Evolutionary conservation across 2,797 vertebrate genomes (phyloP).

Genomic region (Cirrhinus mrigala): DNA sequence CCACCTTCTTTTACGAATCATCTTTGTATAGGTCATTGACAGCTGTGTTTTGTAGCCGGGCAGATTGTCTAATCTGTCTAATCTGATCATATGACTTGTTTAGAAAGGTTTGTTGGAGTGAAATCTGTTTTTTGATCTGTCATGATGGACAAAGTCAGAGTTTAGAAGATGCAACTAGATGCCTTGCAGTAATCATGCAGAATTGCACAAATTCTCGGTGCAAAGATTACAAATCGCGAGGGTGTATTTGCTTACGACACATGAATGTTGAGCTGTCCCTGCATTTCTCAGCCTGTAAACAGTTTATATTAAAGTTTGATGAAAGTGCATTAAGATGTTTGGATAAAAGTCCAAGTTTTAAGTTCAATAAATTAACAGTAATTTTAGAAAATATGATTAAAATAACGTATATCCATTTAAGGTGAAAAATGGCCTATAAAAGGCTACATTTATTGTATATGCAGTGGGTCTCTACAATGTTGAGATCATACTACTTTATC

Average conservation of each 20-base stretch:
- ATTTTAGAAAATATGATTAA: neutral
- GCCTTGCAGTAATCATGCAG: too few species aligned
- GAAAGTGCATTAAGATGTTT: neutral
- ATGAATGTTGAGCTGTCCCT: neutral
- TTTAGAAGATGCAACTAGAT: neutral
- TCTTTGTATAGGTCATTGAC: neutral
- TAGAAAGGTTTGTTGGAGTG: slow-evolving; percentile 26
- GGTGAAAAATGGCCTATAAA: neutral
- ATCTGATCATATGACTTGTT: neutral
- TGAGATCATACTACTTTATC: neutral
- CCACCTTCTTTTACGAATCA: slow-evolving; percentile 13
- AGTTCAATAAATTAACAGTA: neutral
- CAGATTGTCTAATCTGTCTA: slow-evolving; percentile 1
- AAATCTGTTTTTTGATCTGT: slow-evolving; percentile 2
- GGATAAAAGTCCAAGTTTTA: neutral
- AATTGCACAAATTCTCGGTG: slow-evolving; percentile 11
- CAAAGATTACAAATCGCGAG: neutral
- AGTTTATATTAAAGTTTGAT: neutral
- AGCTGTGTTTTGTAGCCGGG: slow-evolving; percentile 43
- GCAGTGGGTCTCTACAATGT: neutral
- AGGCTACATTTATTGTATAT: neutral
- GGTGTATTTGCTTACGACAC: neutral
- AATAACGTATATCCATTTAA: neutral
- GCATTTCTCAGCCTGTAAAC: neutral
- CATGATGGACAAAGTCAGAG: neutral